phyloP scores from a whole-genome alignment of 1,140 invertebrate species.

The Goniozus legneri region DNA sequence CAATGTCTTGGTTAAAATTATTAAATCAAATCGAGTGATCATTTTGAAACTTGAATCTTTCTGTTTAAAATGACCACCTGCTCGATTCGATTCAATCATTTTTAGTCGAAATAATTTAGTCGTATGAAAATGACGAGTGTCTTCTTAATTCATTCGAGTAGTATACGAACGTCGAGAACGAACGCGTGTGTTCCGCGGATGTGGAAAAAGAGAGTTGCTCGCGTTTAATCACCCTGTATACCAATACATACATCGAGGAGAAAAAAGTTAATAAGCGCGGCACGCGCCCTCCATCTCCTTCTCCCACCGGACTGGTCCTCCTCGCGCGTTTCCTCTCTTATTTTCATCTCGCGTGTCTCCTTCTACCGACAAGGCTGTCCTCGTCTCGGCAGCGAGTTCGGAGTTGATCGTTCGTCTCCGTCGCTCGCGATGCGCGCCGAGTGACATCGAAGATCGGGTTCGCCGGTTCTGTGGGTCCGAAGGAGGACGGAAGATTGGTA shows the following conservation, averaged over 20 bases:
- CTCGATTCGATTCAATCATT: no score
- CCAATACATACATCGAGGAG: constrained; percentile 3
- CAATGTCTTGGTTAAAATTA: no score
- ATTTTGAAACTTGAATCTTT: no score
- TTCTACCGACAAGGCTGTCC: not conserved
- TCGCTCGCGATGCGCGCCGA: constrained; percentile 4
- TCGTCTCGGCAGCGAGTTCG: no score
- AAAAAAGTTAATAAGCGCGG: constrained; percentile 45
- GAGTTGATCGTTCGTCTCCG: constrained; percentile 1
- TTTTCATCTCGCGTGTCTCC: not conserved
- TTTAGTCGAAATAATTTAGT: no score
- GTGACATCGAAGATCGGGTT: constrained; percentile 33
- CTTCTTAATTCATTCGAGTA: no score
- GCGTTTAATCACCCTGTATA: constrained; percentile 8
- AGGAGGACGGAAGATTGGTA: constrained; percentile 3
- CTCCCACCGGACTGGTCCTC: constrained; percentile 8
- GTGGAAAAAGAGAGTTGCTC: constrained; percentile 11
- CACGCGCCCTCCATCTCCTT: constrained; percentile 34
- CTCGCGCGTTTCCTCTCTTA: constrained; percentile 6
- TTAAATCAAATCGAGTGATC: no score
- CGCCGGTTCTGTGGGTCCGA: no score
- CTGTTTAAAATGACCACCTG: no score
- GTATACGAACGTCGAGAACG: no score
- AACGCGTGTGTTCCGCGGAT: constrained; percentile 14
- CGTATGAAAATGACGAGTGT: no score